Evolutionary conservation across 92 coral and sea anemone genomes (phyloP).

Genomic region (Phymanthus crucifer): DNA sequence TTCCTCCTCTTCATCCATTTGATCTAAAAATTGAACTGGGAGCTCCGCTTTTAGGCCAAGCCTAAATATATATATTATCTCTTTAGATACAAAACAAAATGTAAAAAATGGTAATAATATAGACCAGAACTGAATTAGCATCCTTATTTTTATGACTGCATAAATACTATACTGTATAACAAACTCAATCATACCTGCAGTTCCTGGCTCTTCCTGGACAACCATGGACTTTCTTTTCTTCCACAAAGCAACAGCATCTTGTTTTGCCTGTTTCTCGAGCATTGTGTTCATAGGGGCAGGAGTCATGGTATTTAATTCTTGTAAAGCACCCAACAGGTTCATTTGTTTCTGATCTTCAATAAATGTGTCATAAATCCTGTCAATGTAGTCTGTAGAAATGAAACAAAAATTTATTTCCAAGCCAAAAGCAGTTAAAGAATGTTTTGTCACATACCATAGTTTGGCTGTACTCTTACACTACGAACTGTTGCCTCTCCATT

Average conservation of each 20-base stretch:
- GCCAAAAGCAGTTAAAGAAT: not conserved
- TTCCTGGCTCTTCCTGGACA: not conserved
- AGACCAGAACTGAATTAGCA: not conserved
- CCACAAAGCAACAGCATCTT: constrained; percentile 9
- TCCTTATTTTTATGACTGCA: constrained; percentile 1
- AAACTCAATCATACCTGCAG: not conserved
- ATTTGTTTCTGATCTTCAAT: not conserved
- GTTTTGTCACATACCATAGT: constrained; percentile 14
- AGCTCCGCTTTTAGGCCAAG: too few species aligned
- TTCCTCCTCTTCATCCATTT: too few species aligned
- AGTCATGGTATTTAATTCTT: constrained; percentile 9
- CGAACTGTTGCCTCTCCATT: constrained; percentile 13
- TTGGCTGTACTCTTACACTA: constrained; percentile 6
- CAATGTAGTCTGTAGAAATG: not conserved
- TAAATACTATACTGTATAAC: not conserved
- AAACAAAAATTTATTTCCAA: constrained; percentile 1
- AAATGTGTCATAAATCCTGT: constrained; percentile 8
- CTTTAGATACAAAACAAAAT: not conserved
- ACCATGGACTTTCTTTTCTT: constrained; percentile 11
- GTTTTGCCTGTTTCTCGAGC: not conserved
- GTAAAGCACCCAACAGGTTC: constrained; percentile 12
- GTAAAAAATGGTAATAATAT: not conserved
- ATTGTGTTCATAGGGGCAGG: constrained; percentile 7
- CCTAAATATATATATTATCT: not conserved
- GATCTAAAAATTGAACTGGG: too few species aligned